Evolutionary conservation across 2,797 vertebrate species (phyloP), one percentile per base, ranked within the genome.

Genomic region (Enteromius argenteus): DNA sequence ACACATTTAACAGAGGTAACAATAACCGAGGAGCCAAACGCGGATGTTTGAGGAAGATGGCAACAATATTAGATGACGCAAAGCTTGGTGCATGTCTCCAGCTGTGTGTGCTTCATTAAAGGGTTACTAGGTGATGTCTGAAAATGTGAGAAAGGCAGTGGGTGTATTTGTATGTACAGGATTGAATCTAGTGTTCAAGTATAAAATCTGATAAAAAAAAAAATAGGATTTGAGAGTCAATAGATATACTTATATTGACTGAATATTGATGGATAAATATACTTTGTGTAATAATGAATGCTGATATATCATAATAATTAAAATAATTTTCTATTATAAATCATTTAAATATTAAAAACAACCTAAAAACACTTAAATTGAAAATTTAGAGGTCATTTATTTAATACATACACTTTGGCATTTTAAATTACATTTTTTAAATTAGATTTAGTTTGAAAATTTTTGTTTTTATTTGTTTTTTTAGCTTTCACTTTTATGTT

Each of bases 21-120:
- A 76, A 53, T 60, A 66, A 74, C 53, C 1, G 39, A 46, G 30
- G 42, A 81, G 80, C 27, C 17, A 83, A 82, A 71, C 83, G 10
- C 56, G 60, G 21, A 58, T 30, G 42, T 58, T 35, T 32, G 42
- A 51, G 39, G 67, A 76, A 84, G 62, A 62, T 32, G 58, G 14
- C 30, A 60, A 84, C 78, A 69, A 46, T 77, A 64, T 39, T 75
- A 67, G n/a, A 64, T 72, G 44, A 71, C 6, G 23, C 51, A 80
- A 77, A 23, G 14, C n/a, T 64, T 44, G 39, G 67, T 60, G 30
- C 14, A 49, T 56, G 30, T 51, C 11, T 69, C 37, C 51, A 49
- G 30, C 62, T 51, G 81, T 0, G 2, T 4, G 39, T 15, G 84
- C 66, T 84, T 82, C 56, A 60, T 74, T 72, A 69, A 60, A 27